Base-by-base conservation (phyloP, 2,888 invertebrate genomes). In the Microdon myrmicae region DNA sequence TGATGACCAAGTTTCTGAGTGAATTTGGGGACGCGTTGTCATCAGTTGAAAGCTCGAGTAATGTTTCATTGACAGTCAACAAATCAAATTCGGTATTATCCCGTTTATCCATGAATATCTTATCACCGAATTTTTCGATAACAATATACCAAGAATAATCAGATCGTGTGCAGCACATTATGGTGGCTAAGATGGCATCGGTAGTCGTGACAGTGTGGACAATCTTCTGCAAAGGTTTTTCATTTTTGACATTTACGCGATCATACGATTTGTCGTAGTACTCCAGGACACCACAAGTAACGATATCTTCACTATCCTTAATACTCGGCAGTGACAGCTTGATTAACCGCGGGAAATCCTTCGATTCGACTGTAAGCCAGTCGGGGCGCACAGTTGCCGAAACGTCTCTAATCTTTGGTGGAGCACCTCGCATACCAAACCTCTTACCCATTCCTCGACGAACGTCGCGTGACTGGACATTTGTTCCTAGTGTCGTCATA, bases 61-160 rank as follows among this genome's bases (percentile, higher is more conserved):
- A n/a, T n/a, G n/a, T n/a, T n/a, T n/a, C n/a, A n/a, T n/a, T n/a
- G n/a, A n/a, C n/a, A n/a, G n/a, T n/a, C n/a, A n/a, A n/a, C n/a
- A n/a, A n/a, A n/a, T n/a, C 96, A 75, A 97, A 96, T 79, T 96
- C 96, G 0, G 96, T 95, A 79, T 96, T 95, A 80, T 97, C 97
- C 67, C 99, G 87, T 81, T 97, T 98, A 78, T 99, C 98, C 78
- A 99, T 89, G 82, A 99, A 99, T 61, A 99, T 81, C 81, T 94
- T 94, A 71, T 91, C 91, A 32, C 86, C 92, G 75, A 94, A 90
- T 79, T 94, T 94, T 75, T 95, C 94, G 73, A 98, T 97, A 37
- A 99, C 94, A 74, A 99, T 94, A 79, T 99, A 98, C 99, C 99
- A 99, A 3, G 97, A 96, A 79, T 98, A 97, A 74, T 92, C 93